Conservation (phyloP, 2,888 invertebrate species). For the Temnothorax ravouxi region DNA sequence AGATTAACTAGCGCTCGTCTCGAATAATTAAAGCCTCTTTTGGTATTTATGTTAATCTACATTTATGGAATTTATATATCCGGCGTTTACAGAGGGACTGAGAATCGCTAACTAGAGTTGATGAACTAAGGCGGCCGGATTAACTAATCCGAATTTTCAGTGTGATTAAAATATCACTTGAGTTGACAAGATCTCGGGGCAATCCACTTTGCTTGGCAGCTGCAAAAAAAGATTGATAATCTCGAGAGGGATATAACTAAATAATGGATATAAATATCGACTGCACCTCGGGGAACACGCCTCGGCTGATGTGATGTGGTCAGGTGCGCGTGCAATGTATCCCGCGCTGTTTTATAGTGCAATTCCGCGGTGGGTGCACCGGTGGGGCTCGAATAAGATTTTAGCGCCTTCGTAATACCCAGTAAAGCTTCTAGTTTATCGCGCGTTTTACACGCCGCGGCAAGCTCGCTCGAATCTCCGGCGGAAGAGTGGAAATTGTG, state of each 20-base stretch:
- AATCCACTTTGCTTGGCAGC: conserved; percentile 7
- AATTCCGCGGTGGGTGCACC: conserved; percentile 66
- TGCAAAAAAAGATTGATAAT: conserved; percentile 44
- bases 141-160: conserved; percentile 34
- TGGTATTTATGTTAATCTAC: conserved; percentile 44
- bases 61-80: conserved; percentile 43
- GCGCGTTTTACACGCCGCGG: conserved; percentile 72
- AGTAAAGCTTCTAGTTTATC: conserved; percentile 77
- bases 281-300: conserved; percentile 12
- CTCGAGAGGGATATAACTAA: conserved; percentile 50
- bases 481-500: conserved; percentile 57
- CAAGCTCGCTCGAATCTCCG: conserved; percentile 52
- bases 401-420: conserved; percentile 76
- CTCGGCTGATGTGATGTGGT: conserved; percentile 53
- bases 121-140: conserved; percentile 11
- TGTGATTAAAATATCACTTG: conserved; percentile 48
- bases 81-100: conserved; percentile 29
- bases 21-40: conserved; percentile 22
- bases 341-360: conserved; percentile 71
- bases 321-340: conserved; percentile 57
- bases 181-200: conserved; percentile 48
- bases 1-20: not conserved
- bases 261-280: conserved; percentile 52
- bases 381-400: conserved; percentile 71
- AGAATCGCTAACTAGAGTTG: conserved; percentile 38